phyloP scores from a whole-genome alignment of 2,888 invertebrate genomes.

The Listrodromus nycthemerus region DNA sequence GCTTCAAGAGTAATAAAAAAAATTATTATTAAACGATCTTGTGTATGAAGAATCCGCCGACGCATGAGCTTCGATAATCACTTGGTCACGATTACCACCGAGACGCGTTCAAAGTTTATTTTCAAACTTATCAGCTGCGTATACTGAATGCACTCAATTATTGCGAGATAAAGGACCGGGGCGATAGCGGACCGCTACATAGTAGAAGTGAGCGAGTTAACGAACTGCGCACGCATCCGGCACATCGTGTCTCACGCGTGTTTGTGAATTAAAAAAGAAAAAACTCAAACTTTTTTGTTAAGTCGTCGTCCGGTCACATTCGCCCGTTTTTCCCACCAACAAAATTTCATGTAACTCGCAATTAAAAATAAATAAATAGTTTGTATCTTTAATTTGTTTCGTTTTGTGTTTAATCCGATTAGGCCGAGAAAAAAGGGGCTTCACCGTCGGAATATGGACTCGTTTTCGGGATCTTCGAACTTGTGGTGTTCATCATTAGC shows the following conservation, averaged over 20 bases:
- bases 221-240: constrained; percentile 30
- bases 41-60: constrained; percentile 21
- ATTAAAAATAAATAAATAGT: too few relatives aligned
- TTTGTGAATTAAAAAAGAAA: not conserved
- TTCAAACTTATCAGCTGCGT: constrained; percentile 35
- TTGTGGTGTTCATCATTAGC: constrained; percentile 93
- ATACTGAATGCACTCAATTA: constrained; percentile 46
- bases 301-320: constrained; percentile 3
- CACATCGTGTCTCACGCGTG: constrained; percentile 16
- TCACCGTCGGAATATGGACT: constrained; percentile 93
- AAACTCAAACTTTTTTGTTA: not conserved
- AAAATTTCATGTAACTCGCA: constrained; percentile 18
- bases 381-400: not conserved
- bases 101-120: constrained; percentile 61
- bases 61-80: constrained; percentile 48
- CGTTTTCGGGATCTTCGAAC: constrained; percentile 94
- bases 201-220: constrained; percentile 7
- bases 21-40: constrained; percentile 19
- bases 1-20: not conserved
- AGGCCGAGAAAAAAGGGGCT: constrained; percentile 94
- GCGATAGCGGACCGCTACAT: not conserved
- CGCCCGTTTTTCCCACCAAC: constrained; percentile 19
- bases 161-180: constrained; percentile 40
- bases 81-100: constrained; percentile 42
- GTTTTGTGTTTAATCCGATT: constrained; percentile 36